These are phyloP conservation scores for Gasterosteus nipponicus DNA, from an alignment of 2,113 vertebrate species.

Conservation along the genomic window DNA sequence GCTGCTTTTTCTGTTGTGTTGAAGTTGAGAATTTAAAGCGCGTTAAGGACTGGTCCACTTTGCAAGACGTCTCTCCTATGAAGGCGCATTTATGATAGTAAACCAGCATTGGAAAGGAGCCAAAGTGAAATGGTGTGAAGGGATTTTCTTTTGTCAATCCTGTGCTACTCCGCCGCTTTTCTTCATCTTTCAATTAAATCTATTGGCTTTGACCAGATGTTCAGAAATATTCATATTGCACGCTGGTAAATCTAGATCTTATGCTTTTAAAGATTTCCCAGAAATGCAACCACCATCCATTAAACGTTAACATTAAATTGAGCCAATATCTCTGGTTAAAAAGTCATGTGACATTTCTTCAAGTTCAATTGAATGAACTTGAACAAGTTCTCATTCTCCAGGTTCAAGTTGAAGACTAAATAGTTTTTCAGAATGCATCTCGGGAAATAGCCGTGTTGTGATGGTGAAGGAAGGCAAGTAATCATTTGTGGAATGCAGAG, in stretches of 20 bases:
- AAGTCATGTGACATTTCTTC: not conserved
- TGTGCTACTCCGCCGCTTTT: not conserved
- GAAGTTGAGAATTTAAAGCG: not conserved
- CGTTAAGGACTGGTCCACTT: conserved; percentile 34
- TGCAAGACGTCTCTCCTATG: not conserved
- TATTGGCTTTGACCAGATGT: conserved; percentile 3
- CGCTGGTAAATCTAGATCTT: not conserved
- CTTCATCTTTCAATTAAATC: conserved; percentile 1
- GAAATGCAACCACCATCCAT: not conserved
- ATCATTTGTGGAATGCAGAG: conserved; percentile 21
- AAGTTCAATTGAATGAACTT: not conserved
- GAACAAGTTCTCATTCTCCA: not conserved
- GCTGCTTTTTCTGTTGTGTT: conserved; percentile 16
- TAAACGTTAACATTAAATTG: not conserved
- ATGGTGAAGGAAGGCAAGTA: conserved; percentile 12
- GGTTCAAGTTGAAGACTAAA: not conserved
- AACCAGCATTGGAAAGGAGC: conserved; percentile 4
- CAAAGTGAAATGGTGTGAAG: conserved; percentile 1
- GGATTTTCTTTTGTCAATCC: conserved; percentile 16
- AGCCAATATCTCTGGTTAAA: not conserved
- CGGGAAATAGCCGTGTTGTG: conserved; percentile 15
- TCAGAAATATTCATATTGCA: conserved; percentile 3
- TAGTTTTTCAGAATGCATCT: conserved; percentile 12
- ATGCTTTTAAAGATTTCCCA: not conserved
- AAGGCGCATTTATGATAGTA: not conserved